A percentile compares a stretch with the other conserved stretches of the same genome.
These are phyloP conservation scores for Zaprionus nigranus DNA, from an alignment of 1,140 invertebrate genomes.

Conservation along the genomic window DNA sequence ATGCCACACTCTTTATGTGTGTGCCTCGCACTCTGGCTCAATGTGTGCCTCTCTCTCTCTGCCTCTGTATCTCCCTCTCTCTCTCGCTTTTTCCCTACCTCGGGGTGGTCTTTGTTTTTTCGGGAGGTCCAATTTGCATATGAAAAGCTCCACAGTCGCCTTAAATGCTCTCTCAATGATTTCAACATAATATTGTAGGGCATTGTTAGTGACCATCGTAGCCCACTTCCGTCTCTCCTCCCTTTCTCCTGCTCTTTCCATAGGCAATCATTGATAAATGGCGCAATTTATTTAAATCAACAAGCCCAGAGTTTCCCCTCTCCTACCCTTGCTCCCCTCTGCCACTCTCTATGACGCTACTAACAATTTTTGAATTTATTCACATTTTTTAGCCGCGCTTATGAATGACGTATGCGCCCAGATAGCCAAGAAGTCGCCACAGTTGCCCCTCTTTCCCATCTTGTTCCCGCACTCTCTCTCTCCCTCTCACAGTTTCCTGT, in stretches of 20 bases:
- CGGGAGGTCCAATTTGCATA: slow-evolving; percentile 66
- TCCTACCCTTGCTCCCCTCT: neutral
- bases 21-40: no score
- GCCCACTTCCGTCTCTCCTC: neutral
- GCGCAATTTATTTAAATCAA: slow-evolving; percentile 81
- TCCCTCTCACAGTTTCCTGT: neutral
- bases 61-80: neutral
- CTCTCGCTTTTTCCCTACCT: slow-evolving; percentile 9
- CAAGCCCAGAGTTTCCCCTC: slow-evolving; percentile 39
- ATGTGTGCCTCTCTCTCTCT: neutral
- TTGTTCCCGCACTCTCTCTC: neutral
- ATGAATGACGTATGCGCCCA: slow-evolving; percentile 75
- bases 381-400: slow-evolving; percentile 78
- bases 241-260: neutral
- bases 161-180: slow-evolving; percentile 77
- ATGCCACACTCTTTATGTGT: neutral
- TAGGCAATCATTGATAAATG: slow-evolving; percentile 66
- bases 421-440: slow-evolving; percentile 43
- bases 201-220: slow-evolving; percentile 45
- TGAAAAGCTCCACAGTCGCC: slow-evolving; percentile 66
- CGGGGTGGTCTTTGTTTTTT: slow-evolving; percentile 62
- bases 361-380: slow-evolving; percentile 78
- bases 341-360: slow-evolving; percentile 24
- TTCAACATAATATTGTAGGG: slow-evolving; percentile 78
- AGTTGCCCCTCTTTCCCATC: neutral